Conservation (phyloP, 2,113 vertebrate genomes). For the Pachyramphus minor region DNA sequence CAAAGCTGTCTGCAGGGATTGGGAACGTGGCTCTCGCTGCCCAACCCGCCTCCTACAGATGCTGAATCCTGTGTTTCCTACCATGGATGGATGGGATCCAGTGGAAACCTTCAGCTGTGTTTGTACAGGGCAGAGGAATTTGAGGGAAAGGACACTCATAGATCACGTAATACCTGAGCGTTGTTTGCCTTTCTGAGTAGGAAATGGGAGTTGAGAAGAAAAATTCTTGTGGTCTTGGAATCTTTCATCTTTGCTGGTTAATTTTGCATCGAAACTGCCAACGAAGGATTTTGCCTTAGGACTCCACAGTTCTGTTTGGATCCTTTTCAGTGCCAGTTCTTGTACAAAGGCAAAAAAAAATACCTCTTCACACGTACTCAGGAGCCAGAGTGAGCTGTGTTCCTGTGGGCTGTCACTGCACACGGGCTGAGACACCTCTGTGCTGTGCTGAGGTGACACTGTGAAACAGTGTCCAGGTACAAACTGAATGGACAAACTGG, state of each 20-base stretch:
- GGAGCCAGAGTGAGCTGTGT: background rate
- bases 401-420: background rate
- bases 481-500: background rate
- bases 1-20: background rate
- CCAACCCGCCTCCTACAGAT: background rate
- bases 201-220: background rate
- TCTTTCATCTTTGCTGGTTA: background rate
- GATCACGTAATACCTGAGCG: background rate
- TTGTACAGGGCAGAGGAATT: background rate
- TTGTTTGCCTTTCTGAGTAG: background rate
- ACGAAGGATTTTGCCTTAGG: background rate
- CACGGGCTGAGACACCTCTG: background rate
- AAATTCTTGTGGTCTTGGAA: background rate
- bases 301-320: background rate
- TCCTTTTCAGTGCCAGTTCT: conserved; percentile 9
- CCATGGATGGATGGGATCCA: background rate
- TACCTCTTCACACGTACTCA: background rate
- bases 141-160: background rate
- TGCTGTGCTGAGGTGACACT: accelerated
- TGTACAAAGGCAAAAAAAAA: background rate
- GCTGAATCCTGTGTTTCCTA: background rate
- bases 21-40: background rate
- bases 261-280: background rate
- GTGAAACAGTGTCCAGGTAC: background rate
- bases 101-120: background rate